Percentiles rank a stretch among this genome's conserved stretches.
Evolutionary conservation across 1,140 invertebrate genomes (phyloP).

Genomic region (Drosophila obscura): DNA sequence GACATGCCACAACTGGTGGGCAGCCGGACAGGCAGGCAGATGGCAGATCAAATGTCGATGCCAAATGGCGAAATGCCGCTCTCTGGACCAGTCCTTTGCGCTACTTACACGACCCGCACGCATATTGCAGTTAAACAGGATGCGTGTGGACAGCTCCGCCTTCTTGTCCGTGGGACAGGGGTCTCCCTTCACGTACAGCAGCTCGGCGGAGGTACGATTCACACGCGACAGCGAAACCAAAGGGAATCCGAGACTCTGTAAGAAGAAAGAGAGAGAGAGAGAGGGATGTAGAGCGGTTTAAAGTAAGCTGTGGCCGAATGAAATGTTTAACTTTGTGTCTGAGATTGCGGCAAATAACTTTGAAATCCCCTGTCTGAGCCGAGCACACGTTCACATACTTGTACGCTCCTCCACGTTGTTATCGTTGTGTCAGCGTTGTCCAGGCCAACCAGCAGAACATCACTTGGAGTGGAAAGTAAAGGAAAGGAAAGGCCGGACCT

Average conservation of each 20-base stretch:
- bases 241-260: conserved; percentile 85
- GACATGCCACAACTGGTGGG: conserved; percentile 18
- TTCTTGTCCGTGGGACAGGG: conserved; percentile 82
- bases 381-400: conserved; percentile 50
- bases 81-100: no score
- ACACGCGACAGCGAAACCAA: conserved; percentile 66
- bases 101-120: conserved; percentile 82
- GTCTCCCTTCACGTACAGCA: conserved; percentile 84
- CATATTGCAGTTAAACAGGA: conserved; percentile 84
- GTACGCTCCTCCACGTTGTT: conserved; percentile 7
- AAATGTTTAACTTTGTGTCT: conserved; percentile 63
- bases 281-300: conserved; percentile 7
- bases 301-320: conserved; percentile 4
- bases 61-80: conserved; percentile 6
- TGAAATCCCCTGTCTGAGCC: conserved; percentile 59
- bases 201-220: conserved; percentile 73
- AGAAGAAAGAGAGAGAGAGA: conserved; percentile 1
- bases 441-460: conserved; percentile 24
- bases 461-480: background rate
- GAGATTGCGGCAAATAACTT: conserved; percentile 78
- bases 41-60: conserved; percentile 16
- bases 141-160: conserved; percentile 80
- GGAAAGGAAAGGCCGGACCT: conserved; percentile 27
- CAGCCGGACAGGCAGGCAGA: conserved; percentile 14
- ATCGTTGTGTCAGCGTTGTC: conserved; percentile 29